These are phyloP conservation scores for Drosophila neoperkinsi DNA, from an alignment of 2,888 invertebrate species.

Conservation along the genomic window DNA sequence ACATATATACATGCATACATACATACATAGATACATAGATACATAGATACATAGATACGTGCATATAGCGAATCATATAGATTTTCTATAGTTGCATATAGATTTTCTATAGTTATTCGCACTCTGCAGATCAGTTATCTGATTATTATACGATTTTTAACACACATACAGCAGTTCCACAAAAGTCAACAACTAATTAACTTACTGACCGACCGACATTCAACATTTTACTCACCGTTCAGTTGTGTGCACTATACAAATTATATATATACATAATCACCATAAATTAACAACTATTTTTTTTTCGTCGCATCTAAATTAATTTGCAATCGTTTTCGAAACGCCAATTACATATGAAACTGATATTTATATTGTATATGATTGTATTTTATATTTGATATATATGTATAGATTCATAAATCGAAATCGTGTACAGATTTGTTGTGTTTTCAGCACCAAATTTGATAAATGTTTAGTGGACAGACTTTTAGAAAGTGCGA, in stretches of 20 bases:
- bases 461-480: conserved; percentile 49
- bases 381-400: conserved; percentile 45
- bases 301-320: conserved; percentile 16
- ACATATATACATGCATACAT: conserved; percentile 8
- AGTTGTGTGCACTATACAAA: conserved; percentile 28
- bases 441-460: conserved; percentile 56
- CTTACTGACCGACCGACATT: conserved; percentile 14
- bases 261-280: conserved; percentile 11
- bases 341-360: conserved; percentile 54
- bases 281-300: conserved; percentile 13
- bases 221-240: conserved; percentile 26
- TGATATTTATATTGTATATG: conserved; percentile 51
- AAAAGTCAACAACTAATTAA: conserved; percentile 8
- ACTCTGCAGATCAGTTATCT: conserved; percentile 29
- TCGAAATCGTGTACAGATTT: conserved; percentile 44
- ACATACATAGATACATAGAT: not conserved
- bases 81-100: conserved; percentile 16
- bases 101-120: conserved; percentile 21
- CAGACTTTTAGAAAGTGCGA: conserved; percentile 56
- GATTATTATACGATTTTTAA: not conserved
- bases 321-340: conserved; percentile 46
- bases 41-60: conserved; percentile 1
- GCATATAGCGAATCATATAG: not conserved
- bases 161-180: conserved; percentile 6
- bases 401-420: conserved; percentile 21